Conservation (phyloP, 2,888 invertebrate species). For the Lottia scabra region DNA sequence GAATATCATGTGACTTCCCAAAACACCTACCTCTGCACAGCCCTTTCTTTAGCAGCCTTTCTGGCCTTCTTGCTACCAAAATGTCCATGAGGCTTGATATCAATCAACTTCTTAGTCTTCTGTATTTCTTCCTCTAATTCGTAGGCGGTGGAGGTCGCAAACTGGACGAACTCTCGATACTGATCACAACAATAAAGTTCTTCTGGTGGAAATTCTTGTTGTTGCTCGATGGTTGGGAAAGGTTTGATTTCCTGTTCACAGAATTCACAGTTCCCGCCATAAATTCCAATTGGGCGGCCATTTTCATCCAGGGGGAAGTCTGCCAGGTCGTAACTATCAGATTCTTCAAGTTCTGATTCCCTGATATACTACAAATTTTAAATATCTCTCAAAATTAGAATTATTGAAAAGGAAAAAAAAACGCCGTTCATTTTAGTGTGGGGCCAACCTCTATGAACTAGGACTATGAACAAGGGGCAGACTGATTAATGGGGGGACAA, state of each 20-base stretch:
- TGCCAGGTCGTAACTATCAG: conserved; percentile 1
- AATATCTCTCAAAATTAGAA: too few relatives aligned
- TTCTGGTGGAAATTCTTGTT: conserved; percentile 55
- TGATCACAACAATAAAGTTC: conserved; percentile 66
- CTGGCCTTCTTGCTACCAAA: conserved; percentile 61
- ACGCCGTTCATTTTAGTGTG: too few relatives aligned
- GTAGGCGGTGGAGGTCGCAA: conserved; percentile 47
- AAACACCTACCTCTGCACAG: conserved; percentile 64
- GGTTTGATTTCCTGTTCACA: conserved; percentile 57
- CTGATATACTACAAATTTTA: conserved; percentile 4
- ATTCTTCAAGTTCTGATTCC: not conserved
- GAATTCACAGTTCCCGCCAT: conserved; percentile 63
- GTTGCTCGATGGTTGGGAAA: conserved; percentile 64
- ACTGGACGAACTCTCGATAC: conserved; percentile 65
- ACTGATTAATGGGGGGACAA: too few relatives aligned
- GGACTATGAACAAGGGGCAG: too few relatives aligned
- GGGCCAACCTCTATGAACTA: too few relatives aligned
- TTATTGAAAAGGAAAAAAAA: too few relatives aligned
- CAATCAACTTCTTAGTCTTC: conserved; percentile 48
- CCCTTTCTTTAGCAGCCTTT: conserved; percentile 64
- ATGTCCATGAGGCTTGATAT: conserved; percentile 62
- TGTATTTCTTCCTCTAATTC: conserved; percentile 48
- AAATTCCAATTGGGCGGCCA: conserved; percentile 46
- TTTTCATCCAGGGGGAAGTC: conserved; percentile 39
- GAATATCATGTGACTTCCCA: too few relatives aligned